Conservation (phyloP, 1,140 invertebrate species). For the Andricus grossulariae region DNA sequence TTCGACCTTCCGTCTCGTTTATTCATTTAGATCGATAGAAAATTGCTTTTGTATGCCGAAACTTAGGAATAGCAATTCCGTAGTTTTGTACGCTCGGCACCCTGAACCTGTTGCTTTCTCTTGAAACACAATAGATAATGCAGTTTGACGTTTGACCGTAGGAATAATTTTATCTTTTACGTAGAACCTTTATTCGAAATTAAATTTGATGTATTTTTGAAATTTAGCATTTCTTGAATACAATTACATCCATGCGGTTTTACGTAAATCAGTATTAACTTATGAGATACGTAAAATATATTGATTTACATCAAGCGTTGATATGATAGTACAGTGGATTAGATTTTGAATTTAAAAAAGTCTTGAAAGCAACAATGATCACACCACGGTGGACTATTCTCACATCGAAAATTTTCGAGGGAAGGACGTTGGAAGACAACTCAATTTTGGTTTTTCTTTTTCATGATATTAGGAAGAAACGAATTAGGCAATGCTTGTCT, state of each 20-base stretch:
- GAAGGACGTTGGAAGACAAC: background rate
- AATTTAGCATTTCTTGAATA: background rate
- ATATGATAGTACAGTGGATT: too few species aligned
- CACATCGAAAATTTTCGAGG: background rate
- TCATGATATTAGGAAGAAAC: constrained; percentile 42
- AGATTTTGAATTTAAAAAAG: too few species aligned
- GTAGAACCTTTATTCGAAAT: background rate
- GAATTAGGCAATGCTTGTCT: constrained; percentile 50
- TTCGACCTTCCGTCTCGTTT: background rate
- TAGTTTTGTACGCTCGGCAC: constrained; percentile 13
- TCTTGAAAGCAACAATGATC: too few species aligned
- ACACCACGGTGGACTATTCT: background rate
- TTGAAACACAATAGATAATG: constrained; percentile 12
- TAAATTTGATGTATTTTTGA: background rate
- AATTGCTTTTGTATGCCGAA: constrained; percentile 8
- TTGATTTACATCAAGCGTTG: background rate
- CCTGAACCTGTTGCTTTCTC: constrained; percentile 13
- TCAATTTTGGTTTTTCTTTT: background rate
- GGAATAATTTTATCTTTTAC: constrained; percentile 9
- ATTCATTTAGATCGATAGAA: constrained; percentile 3
- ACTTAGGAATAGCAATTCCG: constrained; percentile 11
- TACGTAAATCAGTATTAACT: too few species aligned
- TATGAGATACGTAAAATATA: background rate
- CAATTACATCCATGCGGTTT: background rate
- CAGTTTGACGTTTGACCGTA: background rate